phyloP scores from a whole-genome alignment of 2,797 vertebrate genomes.

The Monodelphis domestica region DNA sequence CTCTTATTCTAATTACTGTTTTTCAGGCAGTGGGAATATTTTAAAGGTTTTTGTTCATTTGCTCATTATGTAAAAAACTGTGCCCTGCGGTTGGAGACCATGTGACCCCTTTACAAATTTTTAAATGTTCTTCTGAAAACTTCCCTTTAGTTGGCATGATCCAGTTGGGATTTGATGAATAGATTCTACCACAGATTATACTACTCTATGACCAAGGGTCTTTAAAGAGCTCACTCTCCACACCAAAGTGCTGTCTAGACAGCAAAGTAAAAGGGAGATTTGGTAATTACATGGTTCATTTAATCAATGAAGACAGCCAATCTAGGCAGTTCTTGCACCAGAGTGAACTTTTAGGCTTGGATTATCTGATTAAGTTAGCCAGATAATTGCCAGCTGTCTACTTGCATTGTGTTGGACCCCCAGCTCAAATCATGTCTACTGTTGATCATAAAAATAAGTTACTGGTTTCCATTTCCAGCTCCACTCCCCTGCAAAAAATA shows the following conservation, averaged over 20 bases:
- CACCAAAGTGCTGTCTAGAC: constrained; percentile 1
- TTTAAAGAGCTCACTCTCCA: neutral
- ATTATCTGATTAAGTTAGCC: constrained; percentile 71
- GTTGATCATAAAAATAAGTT: constrained; percentile 43
- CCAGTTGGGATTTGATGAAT: neutral
- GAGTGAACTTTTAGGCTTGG: constrained; percentile 67
- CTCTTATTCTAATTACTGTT: neutral
- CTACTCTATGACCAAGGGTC: neutral
- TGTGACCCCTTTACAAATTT: neutral
- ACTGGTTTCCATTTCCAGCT: constrained; percentile 66
- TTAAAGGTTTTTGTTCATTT: constrained; percentile 19
- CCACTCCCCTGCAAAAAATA: no score
- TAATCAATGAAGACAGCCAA: constrained; percentile 34
- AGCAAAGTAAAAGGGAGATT: constrained; percentile 14
- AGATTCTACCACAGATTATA: neutral
- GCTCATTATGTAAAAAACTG: neutral
- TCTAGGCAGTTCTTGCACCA: constrained; percentile 42
- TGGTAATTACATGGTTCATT: constrained; percentile 44
- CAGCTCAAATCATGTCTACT: constrained; percentile 43
- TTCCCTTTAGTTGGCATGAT: neutral
- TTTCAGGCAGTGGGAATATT: neutral
- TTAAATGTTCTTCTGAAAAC: constrained; percentile 12
- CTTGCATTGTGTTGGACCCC: constrained; percentile 32
- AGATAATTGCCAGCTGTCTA: constrained; percentile 69
- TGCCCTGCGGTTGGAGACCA: neutral